phyloP scores from a whole-genome alignment of 2,888 invertebrate species.

The Chaitophorus viminalis region DNA sequence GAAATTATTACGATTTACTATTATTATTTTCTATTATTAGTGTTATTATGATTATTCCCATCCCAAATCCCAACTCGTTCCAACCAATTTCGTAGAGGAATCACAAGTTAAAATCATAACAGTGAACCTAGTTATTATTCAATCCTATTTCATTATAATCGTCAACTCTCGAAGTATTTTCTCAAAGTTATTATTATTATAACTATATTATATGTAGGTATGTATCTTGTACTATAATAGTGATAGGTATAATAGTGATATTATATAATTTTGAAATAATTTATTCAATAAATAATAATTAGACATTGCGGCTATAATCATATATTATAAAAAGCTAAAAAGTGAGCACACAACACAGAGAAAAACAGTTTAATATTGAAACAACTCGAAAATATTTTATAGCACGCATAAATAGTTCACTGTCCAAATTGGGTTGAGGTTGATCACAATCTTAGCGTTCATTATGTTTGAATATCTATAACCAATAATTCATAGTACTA shows the following conservation, averaged over 20 bases:
- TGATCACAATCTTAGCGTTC: neutral
- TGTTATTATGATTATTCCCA: neutral
- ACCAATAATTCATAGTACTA: neutral
- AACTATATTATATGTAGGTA: too few relatives aligned
- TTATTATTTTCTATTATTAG: neutral
- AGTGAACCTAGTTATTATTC: neutral
- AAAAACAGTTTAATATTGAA: neutral
- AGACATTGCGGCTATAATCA: too few relatives aligned
- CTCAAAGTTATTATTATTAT: neutral
- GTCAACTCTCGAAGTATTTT: neutral
- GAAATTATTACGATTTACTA: too few relatives aligned
- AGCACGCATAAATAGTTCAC: neutral
- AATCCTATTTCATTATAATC: neutral
- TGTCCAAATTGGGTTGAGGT: slow-evolving; percentile 42
- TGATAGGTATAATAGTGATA: too few relatives aligned
- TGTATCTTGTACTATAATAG: too few relatives aligned
- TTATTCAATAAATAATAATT: too few relatives aligned
- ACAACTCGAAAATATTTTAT: neutral
- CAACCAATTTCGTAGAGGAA: neutral
- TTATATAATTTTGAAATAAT: too few relatives aligned
- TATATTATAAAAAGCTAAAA: neutral
- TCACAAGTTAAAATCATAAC: neutral
- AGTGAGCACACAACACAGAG: neutral
- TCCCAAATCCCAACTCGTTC: neutral
- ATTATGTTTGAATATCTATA: neutral